Base-by-base conservation (phyloP, 2,888 invertebrate genomes). In the Horisme vitalbata region DNA sequence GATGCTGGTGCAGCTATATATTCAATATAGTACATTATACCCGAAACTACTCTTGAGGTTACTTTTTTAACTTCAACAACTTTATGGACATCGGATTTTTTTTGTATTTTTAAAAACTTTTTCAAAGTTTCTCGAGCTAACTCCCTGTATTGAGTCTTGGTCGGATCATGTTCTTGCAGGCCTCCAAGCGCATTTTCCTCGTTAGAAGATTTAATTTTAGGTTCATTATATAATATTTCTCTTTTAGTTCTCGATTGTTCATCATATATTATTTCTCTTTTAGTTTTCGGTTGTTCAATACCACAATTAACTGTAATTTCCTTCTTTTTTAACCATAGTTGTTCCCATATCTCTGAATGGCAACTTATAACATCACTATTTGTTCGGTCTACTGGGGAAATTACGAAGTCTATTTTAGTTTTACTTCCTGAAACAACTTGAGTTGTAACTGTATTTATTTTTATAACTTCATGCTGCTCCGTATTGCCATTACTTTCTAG, bases 51-150 rank as follows among this genome's bases (percentile, higher is more conserved):
- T 62, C 72, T 55, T n/a, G 53, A 60, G 2, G 36, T 45, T 1
- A 75, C 82, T 37, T 53, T 62, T 36, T 63, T 68, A 0, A 82
- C 69, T 48, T 73, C 58, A 3, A 70, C 47, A 20, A 82, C 63
- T 35, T 60, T 52, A 46, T 74, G 66, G 11, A 41, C 46, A 13
- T 50, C 37, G 24, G 52, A 45, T 30, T 21, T 58, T 21, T 65
- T 62, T 10, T 63, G 41, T 11, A 45, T 36, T 7, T 47, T 49
- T 47, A 61, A 46, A 49, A 73, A 76, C 34, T 71, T 60, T 6
- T 38, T 45, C 28, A 81, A 60, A 1, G 79, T 70, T 41, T 75
- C 62, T 41, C 65, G 53, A 11, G 81, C 77, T 33, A 77, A 55
- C 14, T 35, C 8, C 55, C 55, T 64, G 49, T 65, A 75, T 51